Conservation (phyloP, 2,113 vertebrate species). For the Lepidothrix coronata region DNA sequence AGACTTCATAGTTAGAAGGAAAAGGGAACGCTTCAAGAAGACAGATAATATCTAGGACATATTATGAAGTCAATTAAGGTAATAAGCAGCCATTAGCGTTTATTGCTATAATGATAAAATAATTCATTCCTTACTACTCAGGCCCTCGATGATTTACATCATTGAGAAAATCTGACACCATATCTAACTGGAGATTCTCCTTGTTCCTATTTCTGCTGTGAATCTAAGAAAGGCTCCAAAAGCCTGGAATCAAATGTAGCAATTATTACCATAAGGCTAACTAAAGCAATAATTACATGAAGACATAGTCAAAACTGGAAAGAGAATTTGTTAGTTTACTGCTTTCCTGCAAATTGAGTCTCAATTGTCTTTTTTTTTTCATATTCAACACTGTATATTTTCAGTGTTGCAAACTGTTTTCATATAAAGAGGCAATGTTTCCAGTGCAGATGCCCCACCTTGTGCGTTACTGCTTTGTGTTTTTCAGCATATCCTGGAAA, state of each 20-base stretch:
- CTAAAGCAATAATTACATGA: not conserved
- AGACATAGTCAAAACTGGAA: not conserved
- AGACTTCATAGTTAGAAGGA: not conserved
- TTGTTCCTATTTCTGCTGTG: not conserved
- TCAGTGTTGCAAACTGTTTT: not conserved
- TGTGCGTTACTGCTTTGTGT: not conserved
- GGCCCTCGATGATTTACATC: not conserved
- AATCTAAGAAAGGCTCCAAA: not conserved
- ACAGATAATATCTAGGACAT: not conserved
- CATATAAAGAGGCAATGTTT: not conserved
- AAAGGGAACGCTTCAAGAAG: not conserved
- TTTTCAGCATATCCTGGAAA: not conserved
- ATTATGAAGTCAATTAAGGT: not conserved
- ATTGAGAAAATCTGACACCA: not conserved
- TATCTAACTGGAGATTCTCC: not conserved
- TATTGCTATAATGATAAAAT: not conserved
- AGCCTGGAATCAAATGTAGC: not conserved
- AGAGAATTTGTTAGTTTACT: not conserved
- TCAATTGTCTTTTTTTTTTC: not conserved
- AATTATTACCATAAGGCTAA: not conserved
- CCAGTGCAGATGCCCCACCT: not conserved
- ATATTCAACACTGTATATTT: not conserved
- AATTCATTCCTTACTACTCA: not conserved
- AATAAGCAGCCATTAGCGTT: not conserved
- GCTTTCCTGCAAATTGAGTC: not conserved